These are phyloP conservation scores for Toxostoma redivivum DNA, from an alignment of 2,113 vertebrate genomes.

Conservation along the genomic window DNA sequence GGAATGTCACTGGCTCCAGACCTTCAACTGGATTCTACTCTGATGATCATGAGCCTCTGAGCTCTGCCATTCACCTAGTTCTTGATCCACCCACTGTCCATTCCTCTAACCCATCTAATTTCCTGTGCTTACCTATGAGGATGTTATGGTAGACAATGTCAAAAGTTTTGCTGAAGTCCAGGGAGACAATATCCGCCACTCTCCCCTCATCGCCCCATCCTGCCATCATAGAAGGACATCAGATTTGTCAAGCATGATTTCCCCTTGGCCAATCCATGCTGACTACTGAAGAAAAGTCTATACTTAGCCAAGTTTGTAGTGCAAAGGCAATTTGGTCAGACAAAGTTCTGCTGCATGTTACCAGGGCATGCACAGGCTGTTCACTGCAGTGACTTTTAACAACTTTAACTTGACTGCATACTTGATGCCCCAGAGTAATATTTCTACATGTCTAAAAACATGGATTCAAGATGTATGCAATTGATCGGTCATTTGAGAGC, in stretches of 20 bases:
- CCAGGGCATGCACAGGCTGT: no score
- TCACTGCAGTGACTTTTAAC: background rate
- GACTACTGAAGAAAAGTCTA: background rate
- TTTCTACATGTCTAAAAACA: background rate
- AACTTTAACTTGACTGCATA: background rate
- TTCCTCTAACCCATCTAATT: background rate
- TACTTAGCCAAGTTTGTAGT: background rate
- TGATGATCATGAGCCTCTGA: background rate
- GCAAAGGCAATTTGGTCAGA: accelerated
- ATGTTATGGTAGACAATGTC: background rate
- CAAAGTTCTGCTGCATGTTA: background rate
- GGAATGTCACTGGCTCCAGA: background rate
- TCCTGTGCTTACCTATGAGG: background rate
- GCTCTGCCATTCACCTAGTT: background rate
- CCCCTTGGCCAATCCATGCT: background rate
- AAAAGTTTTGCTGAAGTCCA: background rate
- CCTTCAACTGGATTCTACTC: background rate
- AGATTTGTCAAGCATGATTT: background rate
- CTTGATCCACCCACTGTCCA: background rate
- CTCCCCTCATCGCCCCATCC: accelerated
- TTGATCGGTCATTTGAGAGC: background rate
- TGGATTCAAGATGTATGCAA: background rate
- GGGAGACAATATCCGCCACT: background rate
- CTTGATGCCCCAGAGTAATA: background rate
- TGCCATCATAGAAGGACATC: background rate